Percentiles rank a stretch among this genome's conserved stretches.
Evolutionary conservation across 2,797 vertebrate species (phyloP).

Genomic region (Protonibea diacanthus): DNA sequence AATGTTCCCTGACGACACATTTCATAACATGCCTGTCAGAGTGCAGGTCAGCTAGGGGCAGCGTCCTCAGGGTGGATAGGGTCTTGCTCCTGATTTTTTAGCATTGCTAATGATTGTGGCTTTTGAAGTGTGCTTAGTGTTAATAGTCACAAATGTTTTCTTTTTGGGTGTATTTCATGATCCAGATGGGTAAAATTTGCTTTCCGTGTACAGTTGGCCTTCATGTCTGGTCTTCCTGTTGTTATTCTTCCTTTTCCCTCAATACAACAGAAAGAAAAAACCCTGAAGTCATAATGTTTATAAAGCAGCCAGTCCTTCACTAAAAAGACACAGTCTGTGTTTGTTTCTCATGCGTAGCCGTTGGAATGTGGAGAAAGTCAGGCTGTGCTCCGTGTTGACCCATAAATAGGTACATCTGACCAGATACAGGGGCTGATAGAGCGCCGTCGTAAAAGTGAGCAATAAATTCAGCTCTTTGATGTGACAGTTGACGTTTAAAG

Average conservation of each 20-base stretch:
- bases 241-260: slow-evolving; percentile 4
- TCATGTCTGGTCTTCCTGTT: slow-evolving; percentile 5
- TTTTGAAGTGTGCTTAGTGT: not conserved
- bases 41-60: not conserved
- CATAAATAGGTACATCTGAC: slow-evolving; percentile 1
- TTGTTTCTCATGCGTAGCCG: not conserved
- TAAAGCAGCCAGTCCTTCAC: not conserved
- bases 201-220: not conserved
- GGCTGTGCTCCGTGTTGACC: slow-evolving; percentile 20
- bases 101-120: not conserved
- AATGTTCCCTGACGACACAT: not conserved
- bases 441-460: slow-evolving; percentile 14
- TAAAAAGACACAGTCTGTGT: slow-evolving; percentile 8
- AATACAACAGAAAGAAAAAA: slow-evolving; percentile 2
- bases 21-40: not conserved
- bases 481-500: not conserved
- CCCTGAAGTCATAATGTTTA: slow-evolving; percentile 3
- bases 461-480: slow-evolving; percentile 11
- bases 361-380: slow-evolving; percentile 27
- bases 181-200: slow-evolving; percentile 1
- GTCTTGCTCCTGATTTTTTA: not conserved
- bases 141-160: not conserved
- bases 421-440: slow-evolving; percentile 3
- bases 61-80: not conserved
- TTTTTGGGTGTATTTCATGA: not conserved